These are phyloP conservation scores for Orthonyx spaldingii DNA, from an alignment of 2,113 vertebrate species.

Conservation along the genomic window DNA sequence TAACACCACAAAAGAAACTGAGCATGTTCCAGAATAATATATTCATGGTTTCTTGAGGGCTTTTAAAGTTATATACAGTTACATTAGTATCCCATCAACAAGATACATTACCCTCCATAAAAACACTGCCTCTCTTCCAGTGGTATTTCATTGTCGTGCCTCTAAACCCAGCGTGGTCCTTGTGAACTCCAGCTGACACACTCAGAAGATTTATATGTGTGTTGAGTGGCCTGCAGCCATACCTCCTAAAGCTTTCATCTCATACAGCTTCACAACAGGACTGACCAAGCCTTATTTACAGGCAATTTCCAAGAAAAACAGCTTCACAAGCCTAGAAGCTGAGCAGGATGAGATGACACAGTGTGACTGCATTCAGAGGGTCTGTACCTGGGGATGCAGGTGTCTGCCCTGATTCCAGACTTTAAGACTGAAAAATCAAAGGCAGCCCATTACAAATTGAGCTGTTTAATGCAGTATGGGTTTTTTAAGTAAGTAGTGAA, in stretches of 20 bases:
- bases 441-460: background rate
- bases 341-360: accelerated
- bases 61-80: background rate
- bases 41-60: background rate
- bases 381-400: background rate
- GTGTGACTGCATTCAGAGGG: background rate
- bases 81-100: background rate
- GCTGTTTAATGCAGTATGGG: background rate
- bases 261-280: background rate
- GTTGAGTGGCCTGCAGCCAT: background rate
- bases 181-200: background rate
- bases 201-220: background rate
- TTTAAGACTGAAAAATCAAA: background rate
- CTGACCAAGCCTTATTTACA: background rate
- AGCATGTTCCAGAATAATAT: background rate
- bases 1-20: background rate
- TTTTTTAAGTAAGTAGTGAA: background rate
- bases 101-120: background rate
- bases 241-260: background rate
- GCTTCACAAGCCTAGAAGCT: background rate
- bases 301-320: background rate
- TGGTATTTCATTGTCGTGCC: background rate
- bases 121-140: background rate
- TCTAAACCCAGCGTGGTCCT: background rate
- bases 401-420: background rate